Percentiles rank a stretch among this genome's conserved stretches.
phyloP scores from a whole-genome alignment of 2,113 vertebrate species.

The Petroica traversi region DNA sequence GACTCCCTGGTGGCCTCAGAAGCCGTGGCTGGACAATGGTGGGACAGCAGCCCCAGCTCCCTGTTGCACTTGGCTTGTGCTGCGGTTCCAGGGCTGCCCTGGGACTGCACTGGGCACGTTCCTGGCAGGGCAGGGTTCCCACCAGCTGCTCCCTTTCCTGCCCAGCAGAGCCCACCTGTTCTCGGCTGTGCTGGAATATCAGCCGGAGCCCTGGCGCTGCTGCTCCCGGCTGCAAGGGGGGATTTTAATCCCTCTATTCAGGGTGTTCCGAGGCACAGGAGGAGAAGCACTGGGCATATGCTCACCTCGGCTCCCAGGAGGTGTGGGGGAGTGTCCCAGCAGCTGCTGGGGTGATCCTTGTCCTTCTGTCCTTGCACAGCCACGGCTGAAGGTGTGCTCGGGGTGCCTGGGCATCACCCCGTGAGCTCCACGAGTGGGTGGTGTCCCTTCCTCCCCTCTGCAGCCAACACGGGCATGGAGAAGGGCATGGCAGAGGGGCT shows the following conservation, averaged over 20 bases:
- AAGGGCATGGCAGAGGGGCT: not conserved
- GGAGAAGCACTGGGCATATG: not conserved
- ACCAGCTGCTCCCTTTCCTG: not conserved
- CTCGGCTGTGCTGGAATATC: not conserved
- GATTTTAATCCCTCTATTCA: conserved; percentile 57
- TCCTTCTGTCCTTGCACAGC: not conserved
- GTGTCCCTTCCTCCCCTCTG: not conserved
- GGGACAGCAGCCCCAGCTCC: not conserved
- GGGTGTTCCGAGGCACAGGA: not conserved
- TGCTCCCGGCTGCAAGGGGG: not conserved
- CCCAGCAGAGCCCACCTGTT: not conserved
- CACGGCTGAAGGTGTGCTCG: fast-evolving
- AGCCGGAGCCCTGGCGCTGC: not conserved
- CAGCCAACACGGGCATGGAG: fast-evolving
- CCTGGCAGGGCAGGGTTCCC: fast-evolving
- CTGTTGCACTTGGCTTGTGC: not conserved
- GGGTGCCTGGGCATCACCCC: not conserved
- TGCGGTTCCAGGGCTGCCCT: fast-evolving
- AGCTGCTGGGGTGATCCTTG: not conserved
- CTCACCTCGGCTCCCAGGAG: conserved; percentile 8
- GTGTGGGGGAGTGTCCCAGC: not conserved
- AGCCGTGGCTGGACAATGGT: fast-evolving
- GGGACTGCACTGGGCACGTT: fast-evolving
- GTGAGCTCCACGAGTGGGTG: not conserved
- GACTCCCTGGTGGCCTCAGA: not conserved